Conservation (phyloP, 2,888 invertebrate genomes). For the Tanytarsus gracilentus region DNA sequence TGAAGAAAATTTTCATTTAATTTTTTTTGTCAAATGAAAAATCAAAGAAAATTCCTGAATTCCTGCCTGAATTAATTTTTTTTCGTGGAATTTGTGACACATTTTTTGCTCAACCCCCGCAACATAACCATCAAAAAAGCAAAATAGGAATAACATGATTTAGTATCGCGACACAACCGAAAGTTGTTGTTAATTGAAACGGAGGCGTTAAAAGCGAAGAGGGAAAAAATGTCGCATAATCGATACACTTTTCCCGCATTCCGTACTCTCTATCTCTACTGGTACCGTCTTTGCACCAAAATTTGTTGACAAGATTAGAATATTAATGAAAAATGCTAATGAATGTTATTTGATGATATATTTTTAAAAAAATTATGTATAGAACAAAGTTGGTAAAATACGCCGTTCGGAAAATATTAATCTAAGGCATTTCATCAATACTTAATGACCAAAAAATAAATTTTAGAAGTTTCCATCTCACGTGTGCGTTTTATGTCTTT, state of each 20-base stretch:
- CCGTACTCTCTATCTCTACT: not conserved
- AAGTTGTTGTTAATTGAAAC: too few species aligned
- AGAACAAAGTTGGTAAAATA: not conserved
- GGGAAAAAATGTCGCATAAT: constrained; percentile 12
- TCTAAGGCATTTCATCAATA: constrained; percentile 2
- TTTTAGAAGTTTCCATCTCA: not conserved
- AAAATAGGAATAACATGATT: too few species aligned
- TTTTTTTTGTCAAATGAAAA: too few species aligned
- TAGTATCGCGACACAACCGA: too few species aligned
- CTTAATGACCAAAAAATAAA: not conserved
- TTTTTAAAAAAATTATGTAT: not conserved
- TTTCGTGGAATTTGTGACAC: constrained; percentile 11
- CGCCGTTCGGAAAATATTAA: constrained; percentile 3
- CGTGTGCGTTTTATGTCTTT: not conserved
- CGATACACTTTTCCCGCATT: constrained; percentile 20
- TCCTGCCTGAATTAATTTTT: too few species aligned
- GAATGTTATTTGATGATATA: constrained; percentile 2
- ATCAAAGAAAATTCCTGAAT: too few species aligned
- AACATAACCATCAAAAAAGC: too few species aligned
- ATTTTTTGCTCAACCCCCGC: constrained; percentile 19
- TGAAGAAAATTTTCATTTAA: too few species aligned
- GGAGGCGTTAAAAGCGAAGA: not conserved
- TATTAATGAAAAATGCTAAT: constrained; percentile 29
- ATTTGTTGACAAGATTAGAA: constrained; percentile 28
- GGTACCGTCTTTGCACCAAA: constrained; percentile 20